Evolutionary conservation across 2,797 vertebrate species (phyloP), one percentile per base, ranked within the genome.

Genomic region (Paramormyrops hopkinsi): DNA sequence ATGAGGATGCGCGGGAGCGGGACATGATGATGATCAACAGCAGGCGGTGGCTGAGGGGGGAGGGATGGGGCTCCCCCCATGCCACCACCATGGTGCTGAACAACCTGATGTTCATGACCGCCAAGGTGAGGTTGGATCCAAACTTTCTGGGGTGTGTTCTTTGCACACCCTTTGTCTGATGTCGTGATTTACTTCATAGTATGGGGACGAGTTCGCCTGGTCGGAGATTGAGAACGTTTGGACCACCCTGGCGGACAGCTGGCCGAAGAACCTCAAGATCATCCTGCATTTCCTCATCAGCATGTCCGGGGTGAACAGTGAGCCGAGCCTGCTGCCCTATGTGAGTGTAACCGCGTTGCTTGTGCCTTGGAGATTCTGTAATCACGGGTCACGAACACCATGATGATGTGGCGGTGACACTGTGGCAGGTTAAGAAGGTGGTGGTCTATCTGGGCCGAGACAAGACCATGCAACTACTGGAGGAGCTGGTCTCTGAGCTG

Each of bases 51-150:
- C 94, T 99, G 0, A 95, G 96, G 88, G 99, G 99, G 91, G 98
- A 99, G 91, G 99, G 99, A 91, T 99, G 99, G 99, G 99, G 99
- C 1, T 99, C 99, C 2, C 98, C 97, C 0, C 97, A 98, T 62
- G 99, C 98, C 89, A 99, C 99, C 25, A 96, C 97, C 87, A 98
- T 99, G 97, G 98, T 99, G 95, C 95, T 99, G 91, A 99, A 99
- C 95, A 99, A 99, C 91, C 97, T 99, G 65, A 98, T 99, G 97
- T 99, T 99, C 93, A 99, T 99, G 97, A 99, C 99, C 0, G 98
- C 99, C 12, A 99, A 99, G 98, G 99, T 99, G 95, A 94, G 90
- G 53, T 11, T 51, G 65, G 59, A 33, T 12, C 7, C 37, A 2
- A 14, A 73, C 5, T 14, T 29, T 41, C 33, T 41, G 51, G 14